These are phyloP conservation scores for Nomada lathburiana DNA, from an alignment of 2,888 invertebrate species.

Conservation along the genomic window DNA sequence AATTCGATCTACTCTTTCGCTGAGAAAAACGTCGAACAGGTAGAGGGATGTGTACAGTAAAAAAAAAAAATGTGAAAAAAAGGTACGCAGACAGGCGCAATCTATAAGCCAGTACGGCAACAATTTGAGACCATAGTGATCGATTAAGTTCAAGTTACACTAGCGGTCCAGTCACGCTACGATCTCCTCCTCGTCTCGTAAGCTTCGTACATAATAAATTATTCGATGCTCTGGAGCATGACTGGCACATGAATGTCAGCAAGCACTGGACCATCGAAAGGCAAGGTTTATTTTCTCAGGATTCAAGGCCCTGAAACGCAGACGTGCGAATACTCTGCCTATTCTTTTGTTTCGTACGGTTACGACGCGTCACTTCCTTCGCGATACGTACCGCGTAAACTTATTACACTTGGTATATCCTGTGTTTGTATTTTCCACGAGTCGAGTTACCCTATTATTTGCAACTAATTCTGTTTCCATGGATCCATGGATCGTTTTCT, in stretches of 20 bases:
- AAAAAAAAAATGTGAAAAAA: neutral
- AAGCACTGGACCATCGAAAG: constrained; percentile 50
- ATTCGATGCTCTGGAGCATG: constrained; percentile 23
- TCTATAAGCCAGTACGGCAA: neutral
- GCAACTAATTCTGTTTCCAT: no score
- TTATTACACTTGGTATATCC: neutral
- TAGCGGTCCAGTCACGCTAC: constrained; percentile 27
- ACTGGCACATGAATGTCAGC: constrained; percentile 24
- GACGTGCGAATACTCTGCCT: constrained; percentile 22
- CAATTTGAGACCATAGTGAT: constrained; percentile 1
- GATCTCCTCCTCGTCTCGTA: constrained; percentile 26
- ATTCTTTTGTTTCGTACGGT: constrained; percentile 28
- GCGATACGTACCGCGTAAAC: neutral
- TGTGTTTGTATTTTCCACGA: neutral
- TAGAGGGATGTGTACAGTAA: no score
- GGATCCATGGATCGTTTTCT: no score
- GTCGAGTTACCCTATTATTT: neutral
- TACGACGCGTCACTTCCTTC: neutral
- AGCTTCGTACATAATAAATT: constrained; percentile 22
- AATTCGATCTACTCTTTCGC: neutral
- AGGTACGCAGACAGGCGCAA: no score
- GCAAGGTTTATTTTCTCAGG: constrained; percentile 42
- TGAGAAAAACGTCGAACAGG: neutral
- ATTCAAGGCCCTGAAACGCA: constrained; percentile 31
- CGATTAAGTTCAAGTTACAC: constrained; percentile 31